Conservation (phyloP, 2,888 invertebrate genomes). For the Escarpia spicata region DNA sequence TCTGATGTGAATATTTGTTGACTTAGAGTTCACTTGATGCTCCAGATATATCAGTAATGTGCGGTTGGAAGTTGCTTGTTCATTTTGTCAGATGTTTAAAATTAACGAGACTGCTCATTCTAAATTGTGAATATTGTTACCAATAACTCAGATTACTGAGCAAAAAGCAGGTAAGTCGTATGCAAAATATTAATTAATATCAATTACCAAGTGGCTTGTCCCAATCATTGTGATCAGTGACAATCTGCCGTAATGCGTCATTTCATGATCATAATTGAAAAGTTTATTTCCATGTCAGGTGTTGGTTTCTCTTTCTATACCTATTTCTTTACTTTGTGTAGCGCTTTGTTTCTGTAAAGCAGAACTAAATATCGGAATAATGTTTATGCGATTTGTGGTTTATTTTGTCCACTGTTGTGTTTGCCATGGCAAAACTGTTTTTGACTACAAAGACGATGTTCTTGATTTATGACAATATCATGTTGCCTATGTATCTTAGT, state of each 20-base stretch:
- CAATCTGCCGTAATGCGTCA: neutral
- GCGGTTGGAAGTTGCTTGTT: neutral
- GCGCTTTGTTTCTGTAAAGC: neutral
- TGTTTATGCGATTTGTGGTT: slow-evolving; percentile 13
- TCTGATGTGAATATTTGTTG: neutral
- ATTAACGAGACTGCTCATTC: neutral
- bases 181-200: neutral
- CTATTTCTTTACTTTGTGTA: neutral
- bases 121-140: neutral
- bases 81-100: neutral
- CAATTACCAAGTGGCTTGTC: neutral
- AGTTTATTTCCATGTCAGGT: neutral
- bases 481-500: neutral
- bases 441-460: neutral
- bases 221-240: neutral
- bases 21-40: neutral
- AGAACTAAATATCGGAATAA: slow-evolving; percentile 1
- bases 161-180: neutral
- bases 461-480: neutral
- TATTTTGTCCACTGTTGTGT: neutral
- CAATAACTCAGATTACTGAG: neutral
- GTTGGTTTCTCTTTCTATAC: neutral
- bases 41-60: neutral
- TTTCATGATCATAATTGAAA: neutral
- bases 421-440: neutral